Evolutionary conservation across 2,113 vertebrate genomes (phyloP).

Genomic region (Rattus norvegicus): DNA sequence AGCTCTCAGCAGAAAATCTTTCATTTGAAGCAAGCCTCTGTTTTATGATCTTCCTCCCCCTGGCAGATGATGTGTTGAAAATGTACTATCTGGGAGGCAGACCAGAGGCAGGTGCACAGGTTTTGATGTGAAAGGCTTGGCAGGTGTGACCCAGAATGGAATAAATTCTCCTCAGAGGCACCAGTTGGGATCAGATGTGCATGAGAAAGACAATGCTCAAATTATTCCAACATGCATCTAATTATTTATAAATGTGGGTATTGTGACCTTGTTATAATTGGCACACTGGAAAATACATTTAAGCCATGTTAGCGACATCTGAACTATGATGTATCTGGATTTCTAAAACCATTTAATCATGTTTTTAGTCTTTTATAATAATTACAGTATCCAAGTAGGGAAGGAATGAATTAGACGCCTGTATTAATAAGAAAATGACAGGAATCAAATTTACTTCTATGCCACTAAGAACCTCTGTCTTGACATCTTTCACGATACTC

Average conservation of each 20-base stretch:
- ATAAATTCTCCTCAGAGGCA: constrained; percentile 57
- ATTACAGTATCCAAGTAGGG: background rate
- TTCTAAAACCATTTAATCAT: constrained; percentile 59
- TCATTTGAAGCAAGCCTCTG: constrained; percentile 84
- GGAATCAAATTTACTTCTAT: background rate
- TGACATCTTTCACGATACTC: background rate
- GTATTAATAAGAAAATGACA: background rate
- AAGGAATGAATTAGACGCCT: background rate
- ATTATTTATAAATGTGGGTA: constrained; percentile 75
- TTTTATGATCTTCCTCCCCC: constrained; percentile 76
- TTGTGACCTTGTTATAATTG: constrained; percentile 76
- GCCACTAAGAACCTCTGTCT: background rate
- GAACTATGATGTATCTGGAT: constrained; percentile 31
- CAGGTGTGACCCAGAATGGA: constrained; percentile 67
- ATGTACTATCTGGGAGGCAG: constrained; percentile 73
- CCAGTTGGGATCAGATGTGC: constrained; percentile 74
- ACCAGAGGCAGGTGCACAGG: constrained; percentile 79
- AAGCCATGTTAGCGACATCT: constrained; percentile 21
- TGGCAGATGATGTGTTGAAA: constrained; percentile 84
- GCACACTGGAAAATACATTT: constrained; percentile 67
- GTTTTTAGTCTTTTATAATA: constrained; percentile 23
- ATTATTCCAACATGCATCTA: constrained; percentile 68
- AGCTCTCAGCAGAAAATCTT: constrained; percentile 79
- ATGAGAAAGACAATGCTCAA: constrained; percentile 55
- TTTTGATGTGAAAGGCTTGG: constrained; percentile 74